Evolutionary conservation across 2,888 invertebrate species (phyloP).

Genomic region (Apotomis betuletana): DNA sequence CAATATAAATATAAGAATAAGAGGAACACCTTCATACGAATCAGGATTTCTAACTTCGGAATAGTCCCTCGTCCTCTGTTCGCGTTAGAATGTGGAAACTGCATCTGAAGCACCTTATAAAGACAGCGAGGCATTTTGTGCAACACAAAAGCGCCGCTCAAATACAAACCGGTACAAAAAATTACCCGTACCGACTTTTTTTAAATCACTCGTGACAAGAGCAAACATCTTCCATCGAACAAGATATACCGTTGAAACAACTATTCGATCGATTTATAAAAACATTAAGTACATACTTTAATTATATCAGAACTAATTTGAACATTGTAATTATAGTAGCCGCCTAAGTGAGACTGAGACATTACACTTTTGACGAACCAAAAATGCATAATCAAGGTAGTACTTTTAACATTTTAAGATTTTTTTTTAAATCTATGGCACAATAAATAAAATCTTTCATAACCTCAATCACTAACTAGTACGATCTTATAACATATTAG

Average conservation of each 20-base stretch:
- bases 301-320: conserved; percentile 2
- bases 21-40: no score
- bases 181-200: background rate
- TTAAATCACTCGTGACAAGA: background rate
- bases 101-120: conserved; percentile 4
- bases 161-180: background rate
- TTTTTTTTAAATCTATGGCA: conserved; percentile 38
- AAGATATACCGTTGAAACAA: background rate
- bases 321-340: conserved; percentile 18
- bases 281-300: background rate
- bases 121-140: background rate
- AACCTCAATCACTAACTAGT: conserved; percentile 10
- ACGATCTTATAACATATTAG: conserved; percentile 21
- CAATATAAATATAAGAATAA: no score
- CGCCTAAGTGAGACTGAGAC: conserved; percentile 6
- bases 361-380: conserved; percentile 6
- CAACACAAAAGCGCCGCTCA: background rate
- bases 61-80: background rate
- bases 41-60: no score
- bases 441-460: conserved; percentile 39
- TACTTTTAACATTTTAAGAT: conserved; percentile 20
- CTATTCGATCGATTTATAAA: conserved; percentile 5
- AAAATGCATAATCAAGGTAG: conserved; percentile 11
- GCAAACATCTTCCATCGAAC: background rate
- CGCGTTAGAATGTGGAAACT: conserved; percentile 6